Conservation (phyloP, 2,888 invertebrate genomes). For the Nomada hirtipes region DNA sequence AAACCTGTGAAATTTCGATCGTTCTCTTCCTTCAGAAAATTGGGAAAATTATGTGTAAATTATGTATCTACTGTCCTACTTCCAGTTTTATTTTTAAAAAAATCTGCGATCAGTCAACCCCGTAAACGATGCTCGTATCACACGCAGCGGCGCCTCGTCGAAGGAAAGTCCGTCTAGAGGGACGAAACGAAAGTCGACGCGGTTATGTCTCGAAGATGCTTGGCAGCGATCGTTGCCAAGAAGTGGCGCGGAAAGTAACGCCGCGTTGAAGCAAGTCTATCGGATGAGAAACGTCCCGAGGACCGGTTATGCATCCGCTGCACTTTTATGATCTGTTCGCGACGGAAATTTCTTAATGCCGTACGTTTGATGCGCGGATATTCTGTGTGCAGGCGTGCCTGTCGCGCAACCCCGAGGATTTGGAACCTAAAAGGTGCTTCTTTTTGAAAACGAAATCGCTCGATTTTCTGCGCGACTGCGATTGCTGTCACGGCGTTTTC, state of each 20-base stretch:
- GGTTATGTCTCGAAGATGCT: conserved; percentile 32
- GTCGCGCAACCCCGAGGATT: background rate
- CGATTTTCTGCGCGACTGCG: background rate
- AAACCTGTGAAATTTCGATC: background rate
- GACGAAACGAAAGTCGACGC: background rate
- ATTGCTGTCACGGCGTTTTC: background rate
- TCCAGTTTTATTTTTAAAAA: background rate
- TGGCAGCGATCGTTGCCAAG: conserved; percentile 58
- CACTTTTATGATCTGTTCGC: conserved; percentile 46
- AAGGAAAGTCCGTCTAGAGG: background rate
- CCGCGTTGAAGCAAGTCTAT: conserved; percentile 38
- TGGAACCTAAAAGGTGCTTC: background rate
- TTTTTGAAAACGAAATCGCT: background rate
- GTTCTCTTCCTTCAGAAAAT: no score
- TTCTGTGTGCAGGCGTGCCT: background rate
- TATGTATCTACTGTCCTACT: background rate
- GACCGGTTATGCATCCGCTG: conserved; percentile 16
- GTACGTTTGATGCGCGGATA: background rate
- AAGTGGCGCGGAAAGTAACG: conserved; percentile 55
- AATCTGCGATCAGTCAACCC: no score
- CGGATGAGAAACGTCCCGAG: conserved; percentile 33
- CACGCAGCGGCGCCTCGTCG: background rate
- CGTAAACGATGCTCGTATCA: background rate
- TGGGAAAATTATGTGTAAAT: background rate
- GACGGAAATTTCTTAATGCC: conserved; percentile 37